phyloP scores from a whole-genome alignment of 2,797 vertebrate species.

The Chloroceryle amazona region DNA sequence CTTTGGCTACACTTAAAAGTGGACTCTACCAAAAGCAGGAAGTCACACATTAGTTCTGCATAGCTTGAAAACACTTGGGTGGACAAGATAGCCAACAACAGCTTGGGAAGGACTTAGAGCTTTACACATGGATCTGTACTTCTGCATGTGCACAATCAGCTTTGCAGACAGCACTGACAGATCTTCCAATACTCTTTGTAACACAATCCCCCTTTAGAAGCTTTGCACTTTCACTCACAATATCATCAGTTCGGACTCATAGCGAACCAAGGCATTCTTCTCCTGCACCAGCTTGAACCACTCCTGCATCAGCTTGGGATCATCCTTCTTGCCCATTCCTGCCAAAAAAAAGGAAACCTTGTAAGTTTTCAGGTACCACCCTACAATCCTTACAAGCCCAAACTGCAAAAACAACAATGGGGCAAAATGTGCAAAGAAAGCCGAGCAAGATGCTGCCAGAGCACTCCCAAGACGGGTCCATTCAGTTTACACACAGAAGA shows the following conservation, averaged over 20 bases:
- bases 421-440: constrained; percentile 86
- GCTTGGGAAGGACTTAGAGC: not conserved
- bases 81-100: not conserved
- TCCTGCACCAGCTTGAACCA: constrained; percentile 99
- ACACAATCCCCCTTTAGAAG: not conserved
- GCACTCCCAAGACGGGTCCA: constrained; percentile 77
- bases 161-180: not conserved
- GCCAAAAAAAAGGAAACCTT: constrained; percentile 75
- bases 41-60: not conserved
- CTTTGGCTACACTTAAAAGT: not conserved
- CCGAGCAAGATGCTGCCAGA: constrained; percentile 83
- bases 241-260: constrained; percentile 99
- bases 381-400: constrained; percentile 62
- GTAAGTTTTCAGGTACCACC: constrained; percentile 25
- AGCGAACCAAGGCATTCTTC: constrained; percentile 98
- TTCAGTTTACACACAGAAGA: constrained; percentile 59
- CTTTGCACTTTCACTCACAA: constrained; percentile 88
- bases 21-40: not conserved
- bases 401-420: constrained; percentile 66
- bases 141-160: not conserved
- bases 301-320: constrained; percentile 98
- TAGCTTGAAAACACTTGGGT: rapidly evolving
- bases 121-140: not conserved
- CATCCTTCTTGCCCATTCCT: constrained; percentile 99
- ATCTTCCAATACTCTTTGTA: not conserved